A percentile compares a stretch with the other conserved stretches of the same genome.
Conservation (phyloP, 2,797 vertebrate species). For the Malacoraja senta region DNA sequence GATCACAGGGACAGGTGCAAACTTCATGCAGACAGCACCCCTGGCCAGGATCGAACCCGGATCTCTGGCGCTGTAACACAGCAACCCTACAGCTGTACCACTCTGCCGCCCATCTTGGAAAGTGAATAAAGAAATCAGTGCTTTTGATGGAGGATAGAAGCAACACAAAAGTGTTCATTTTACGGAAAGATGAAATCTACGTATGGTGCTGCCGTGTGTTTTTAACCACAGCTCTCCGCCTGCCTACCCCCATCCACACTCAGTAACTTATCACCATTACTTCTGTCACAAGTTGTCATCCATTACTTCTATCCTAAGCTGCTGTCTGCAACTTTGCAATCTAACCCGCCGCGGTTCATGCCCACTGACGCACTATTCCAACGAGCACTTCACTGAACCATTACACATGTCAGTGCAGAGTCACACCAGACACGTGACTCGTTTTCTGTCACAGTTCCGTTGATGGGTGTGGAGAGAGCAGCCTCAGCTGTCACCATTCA, state of each 20-base stretch:
- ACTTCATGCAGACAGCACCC: too few relatives aligned
- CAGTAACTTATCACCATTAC: not conserved
- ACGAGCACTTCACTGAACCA: not conserved
- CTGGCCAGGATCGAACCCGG: too few relatives aligned
- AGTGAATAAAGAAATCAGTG: not conserved
- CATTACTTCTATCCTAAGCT: not conserved
- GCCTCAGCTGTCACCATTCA: constrained; percentile 7
- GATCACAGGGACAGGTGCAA: too few relatives aligned
- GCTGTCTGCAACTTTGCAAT: not conserved
- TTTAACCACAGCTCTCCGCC: not conserved
- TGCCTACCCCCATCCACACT: not conserved
- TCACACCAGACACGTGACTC: not conserved
- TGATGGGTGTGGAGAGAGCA: not conserved
- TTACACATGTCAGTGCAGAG: not conserved
- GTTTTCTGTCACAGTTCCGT: not conserved
- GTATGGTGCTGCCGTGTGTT: not conserved
- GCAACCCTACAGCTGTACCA: too few relatives aligned
- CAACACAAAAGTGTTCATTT: not conserved
- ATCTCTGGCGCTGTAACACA: too few relatives aligned
- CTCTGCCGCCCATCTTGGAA: too few relatives aligned
- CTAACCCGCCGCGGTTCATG: not conserved
- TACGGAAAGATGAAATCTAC: not conserved
- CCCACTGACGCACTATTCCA: not conserved
- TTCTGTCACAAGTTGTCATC: not conserved
- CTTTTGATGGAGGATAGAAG: not conserved